Conservation (phyloP, 2,113 vertebrate species). For the Sphyrna mokarran region DNA sequence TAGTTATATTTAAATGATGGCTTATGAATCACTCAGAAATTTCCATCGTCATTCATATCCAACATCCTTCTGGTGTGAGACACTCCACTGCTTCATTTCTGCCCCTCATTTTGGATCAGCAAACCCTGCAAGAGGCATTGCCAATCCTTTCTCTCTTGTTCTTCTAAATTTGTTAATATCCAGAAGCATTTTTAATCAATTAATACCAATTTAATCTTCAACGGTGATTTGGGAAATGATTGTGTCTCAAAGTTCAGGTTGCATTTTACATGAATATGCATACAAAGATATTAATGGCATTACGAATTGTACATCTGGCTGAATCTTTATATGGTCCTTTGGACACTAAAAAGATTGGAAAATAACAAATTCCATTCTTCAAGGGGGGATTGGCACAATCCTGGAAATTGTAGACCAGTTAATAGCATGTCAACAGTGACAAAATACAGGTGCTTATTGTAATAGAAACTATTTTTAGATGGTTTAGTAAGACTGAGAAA, state of each 20-base stretch:
- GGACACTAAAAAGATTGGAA: background rate
- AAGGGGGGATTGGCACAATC: background rate
- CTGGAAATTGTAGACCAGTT: background rate
- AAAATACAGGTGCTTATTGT: background rate
- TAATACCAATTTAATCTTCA: background rate
- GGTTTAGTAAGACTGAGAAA: background rate
- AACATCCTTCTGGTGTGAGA: background rate
- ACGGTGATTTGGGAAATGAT: background rate
- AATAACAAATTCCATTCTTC: background rate
- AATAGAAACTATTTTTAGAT: constrained; percentile 14
- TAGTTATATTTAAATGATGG: background rate
- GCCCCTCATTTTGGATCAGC: background rate
- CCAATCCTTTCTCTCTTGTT: background rate
- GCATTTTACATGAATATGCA: background rate
- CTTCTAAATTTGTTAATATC: background rate
- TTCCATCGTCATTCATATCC: background rate
- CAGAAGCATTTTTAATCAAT: background rate
- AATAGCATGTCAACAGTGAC: background rate
- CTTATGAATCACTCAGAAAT: background rate
- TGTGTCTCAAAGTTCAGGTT: background rate
- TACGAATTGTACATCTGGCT: background rate
- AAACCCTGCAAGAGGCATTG: background rate
- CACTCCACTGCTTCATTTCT: background rate
- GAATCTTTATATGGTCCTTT: background rate
- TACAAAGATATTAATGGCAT: background rate